Conservation (phyloP, 2,797 vertebrate genomes). For the Petrocephalus schoutedeni region DNA sequence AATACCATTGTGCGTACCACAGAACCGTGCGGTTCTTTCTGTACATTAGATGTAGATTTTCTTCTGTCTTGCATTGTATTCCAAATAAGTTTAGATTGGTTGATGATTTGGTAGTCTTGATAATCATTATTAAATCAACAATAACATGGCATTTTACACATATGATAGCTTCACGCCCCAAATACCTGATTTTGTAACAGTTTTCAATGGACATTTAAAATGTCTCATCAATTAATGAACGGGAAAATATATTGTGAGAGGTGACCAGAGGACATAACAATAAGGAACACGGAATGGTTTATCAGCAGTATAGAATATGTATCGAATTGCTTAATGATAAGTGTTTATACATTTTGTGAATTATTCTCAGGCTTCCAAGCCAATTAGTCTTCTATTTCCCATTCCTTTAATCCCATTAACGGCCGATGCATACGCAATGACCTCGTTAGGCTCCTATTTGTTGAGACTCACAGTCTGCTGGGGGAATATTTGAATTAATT, state of each 20-base stretch:
- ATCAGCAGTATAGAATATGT: neutral
- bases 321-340: slow-evolving; percentile 16
- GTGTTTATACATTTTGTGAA: neutral
- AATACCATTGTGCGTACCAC: neutral
- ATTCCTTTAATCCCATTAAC: slow-evolving; percentile 25
- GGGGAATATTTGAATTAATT: slow-evolving; percentile 17
- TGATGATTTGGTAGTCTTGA: neutral
- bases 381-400: slow-evolving; percentile 23
- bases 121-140: neutral
- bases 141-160: neutral
- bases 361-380: slow-evolving; percentile 17
- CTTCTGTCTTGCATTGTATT: neutral
- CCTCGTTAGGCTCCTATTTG: slow-evolving; percentile 3
- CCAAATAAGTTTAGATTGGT: neutral
- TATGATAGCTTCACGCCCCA: neutral
- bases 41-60: neutral
- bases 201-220: neutral
- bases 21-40: neutral
- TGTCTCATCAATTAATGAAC: neutral
- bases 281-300: neutral
- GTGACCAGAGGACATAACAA: neutral
- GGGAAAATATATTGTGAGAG: neutral
- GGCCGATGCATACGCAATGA: slow-evolving; percentile 15
- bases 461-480: slow-evolving; percentile 7
- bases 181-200: neutral